Evolutionary conservation across 2,797 vertebrate genomes (phyloP).

Genomic region (Rhadinocentrus ornatus): DNA sequence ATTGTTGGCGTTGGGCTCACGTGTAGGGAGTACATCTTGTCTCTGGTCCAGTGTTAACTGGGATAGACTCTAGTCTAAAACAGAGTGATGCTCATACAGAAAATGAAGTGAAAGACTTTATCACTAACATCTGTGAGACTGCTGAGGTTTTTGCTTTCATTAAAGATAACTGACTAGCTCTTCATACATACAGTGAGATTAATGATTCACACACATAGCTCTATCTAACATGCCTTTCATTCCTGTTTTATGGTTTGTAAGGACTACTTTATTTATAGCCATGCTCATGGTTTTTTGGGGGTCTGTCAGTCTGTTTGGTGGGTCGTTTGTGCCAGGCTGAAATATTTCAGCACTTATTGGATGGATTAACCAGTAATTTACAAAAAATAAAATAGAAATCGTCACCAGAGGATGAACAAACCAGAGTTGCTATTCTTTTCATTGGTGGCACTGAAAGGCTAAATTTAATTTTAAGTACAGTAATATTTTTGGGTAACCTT

Average conservation of each 20-base stretch:
- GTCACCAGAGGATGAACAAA: no score
- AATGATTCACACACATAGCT: not conserved
- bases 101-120: not conserved
- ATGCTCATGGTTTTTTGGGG: not conserved
- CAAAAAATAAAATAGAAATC: no score
- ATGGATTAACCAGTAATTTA: not conserved
- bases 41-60: not conserved
- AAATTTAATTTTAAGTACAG: no score
- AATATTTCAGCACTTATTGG: not conserved
- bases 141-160: not conserved
- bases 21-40: not conserved
- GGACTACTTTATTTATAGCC: not conserved
- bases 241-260: no score
- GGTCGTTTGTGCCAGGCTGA: not conserved
- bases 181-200: not conserved
- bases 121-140: not conserved
- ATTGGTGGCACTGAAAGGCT: no score
- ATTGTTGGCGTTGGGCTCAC: no score
- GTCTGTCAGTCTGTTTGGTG: not conserved
- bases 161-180: not conserved
- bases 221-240: conserved; percentile 4
- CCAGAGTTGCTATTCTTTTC: no score
- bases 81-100: not conserved
- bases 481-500: no score
- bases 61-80: not conserved